These are phyloP conservation scores for Listrodromus nycthemerus DNA, from an alignment of 2,888 invertebrate genomes.

Conservation along the genomic window DNA sequence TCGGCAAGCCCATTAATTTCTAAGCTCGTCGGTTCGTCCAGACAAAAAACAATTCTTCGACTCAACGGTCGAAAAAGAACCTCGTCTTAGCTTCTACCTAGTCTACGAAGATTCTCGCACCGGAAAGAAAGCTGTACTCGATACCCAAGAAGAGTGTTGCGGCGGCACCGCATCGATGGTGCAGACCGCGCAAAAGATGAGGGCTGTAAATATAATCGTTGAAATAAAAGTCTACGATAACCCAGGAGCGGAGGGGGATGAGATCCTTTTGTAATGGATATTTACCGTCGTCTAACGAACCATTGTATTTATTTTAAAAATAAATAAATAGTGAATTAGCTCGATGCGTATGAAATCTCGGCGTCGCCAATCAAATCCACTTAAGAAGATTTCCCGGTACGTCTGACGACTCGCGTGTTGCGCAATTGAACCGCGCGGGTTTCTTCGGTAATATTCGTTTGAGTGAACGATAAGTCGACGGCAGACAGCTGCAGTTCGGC, in stretches of 20 bases:
- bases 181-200: slow-evolving; percentile 67
- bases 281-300: slow-evolving; percentile 73
- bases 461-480: slow-evolving; percentile 20
- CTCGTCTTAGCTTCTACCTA: slow-evolving; percentile 77
- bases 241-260: slow-evolving; percentile 42
- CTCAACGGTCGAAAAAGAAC: slow-evolving; percentile 64
- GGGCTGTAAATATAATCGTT: slow-evolving; percentile 74
- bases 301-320: slow-evolving; percentile 80
- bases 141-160: slow-evolving; percentile 64
- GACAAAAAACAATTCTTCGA: slow-evolving; percentile 34
- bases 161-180: slow-evolving; percentile 58
- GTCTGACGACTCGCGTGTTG: slow-evolving; percentile 5
- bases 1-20: slow-evolving; percentile 99
- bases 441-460: background rate
- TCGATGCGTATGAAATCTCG: slow-evolving; percentile 4
- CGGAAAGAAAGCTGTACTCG: slow-evolving; percentile 24
- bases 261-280: slow-evolving; percentile 74
- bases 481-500: slow-evolving; percentile 12
- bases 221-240: slow-evolving; percentile 50
- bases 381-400: background rate
- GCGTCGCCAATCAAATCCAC: slow-evolving; percentile 2
- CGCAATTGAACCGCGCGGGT: slow-evolving; percentile 2
- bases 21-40: slow-evolving; percentile 82
- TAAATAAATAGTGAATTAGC: slow-evolving; percentile 76
- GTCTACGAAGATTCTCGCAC: slow-evolving; percentile 70